Conservation (phyloP, 2,888 invertebrate genomes). For the Cosmopolites sordidus region DNA sequence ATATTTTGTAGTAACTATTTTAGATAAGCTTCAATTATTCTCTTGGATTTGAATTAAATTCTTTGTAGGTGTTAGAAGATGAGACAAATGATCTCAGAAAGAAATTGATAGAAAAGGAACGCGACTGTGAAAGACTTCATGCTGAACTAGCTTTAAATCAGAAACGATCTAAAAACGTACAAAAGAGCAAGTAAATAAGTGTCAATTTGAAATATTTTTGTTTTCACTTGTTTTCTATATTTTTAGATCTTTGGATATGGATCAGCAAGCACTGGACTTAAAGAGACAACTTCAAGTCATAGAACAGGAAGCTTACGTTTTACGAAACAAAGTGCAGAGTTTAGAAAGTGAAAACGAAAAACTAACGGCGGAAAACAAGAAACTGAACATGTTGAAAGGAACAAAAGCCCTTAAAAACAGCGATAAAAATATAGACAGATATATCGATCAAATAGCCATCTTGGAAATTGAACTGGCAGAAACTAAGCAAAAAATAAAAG, state of each 20-base stretch:
- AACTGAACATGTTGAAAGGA: slow-evolving; percentile 58
- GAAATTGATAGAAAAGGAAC: slow-evolving; percentile 77
- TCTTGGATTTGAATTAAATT: slow-evolving; percentile 35
- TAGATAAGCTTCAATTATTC: not conserved
- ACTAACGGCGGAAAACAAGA: slow-evolving; percentile 68
- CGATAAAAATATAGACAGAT: slow-evolving; percentile 56
- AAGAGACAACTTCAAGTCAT: slow-evolving; percentile 71
- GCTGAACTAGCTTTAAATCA: slow-evolving; percentile 63
- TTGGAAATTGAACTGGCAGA: slow-evolving; percentile 62
- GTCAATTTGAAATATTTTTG: too few species aligned
- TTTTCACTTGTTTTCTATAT: slow-evolving; percentile 11
- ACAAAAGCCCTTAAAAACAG: slow-evolving; percentile 51
- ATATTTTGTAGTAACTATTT: not conserved
- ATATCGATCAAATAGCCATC: slow-evolving; percentile 57
- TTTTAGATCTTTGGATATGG: slow-evolving; percentile 58
- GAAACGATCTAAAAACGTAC: slow-evolving; percentile 57
- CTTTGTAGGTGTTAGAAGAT: slow-evolving; percentile 59
- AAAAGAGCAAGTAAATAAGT: slow-evolving; percentile 60
- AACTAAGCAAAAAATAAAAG: slow-evolving; percentile 56
- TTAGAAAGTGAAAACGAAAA: slow-evolving; percentile 75
- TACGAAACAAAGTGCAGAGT: slow-evolving; percentile 63
- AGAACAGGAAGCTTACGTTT: slow-evolving; percentile 69
- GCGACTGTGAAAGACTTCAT: slow-evolving; percentile 72
- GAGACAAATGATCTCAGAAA: slow-evolving; percentile 70
- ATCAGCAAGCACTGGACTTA: slow-evolving; percentile 63